Conservation (phyloP, 2,113 vertebrate species). For the Syngnathoides biaculeatus region DNA sequence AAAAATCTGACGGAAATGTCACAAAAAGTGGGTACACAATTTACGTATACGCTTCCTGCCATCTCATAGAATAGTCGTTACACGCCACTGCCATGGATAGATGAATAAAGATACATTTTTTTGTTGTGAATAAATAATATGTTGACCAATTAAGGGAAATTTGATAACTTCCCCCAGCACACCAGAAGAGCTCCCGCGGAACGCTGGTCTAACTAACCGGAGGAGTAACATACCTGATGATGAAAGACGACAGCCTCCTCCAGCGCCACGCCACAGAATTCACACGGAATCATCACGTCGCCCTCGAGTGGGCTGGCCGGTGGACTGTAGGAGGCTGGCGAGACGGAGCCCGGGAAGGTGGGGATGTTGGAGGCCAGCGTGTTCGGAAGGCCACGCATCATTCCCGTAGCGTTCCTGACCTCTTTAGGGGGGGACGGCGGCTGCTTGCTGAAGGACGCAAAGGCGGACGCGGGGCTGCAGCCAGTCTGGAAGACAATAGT, state of each 20-base stretch:
- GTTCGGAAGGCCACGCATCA: constrained; percentile 52
- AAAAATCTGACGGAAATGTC: too few relatives aligned
- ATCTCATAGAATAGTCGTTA: too few relatives aligned
- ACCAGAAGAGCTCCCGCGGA: too few relatives aligned
- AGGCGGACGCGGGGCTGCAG: constrained; percentile 85
- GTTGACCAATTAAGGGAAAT: too few relatives aligned
- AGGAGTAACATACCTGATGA: constrained; percentile 81
- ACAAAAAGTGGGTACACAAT: too few relatives aligned
- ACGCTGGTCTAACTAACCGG: too few relatives aligned
- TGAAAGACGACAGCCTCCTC: constrained; percentile 89
- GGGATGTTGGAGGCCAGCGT: constrained; percentile 69
- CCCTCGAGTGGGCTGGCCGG: constrained; percentile 65
- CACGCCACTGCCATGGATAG: too few relatives aligned
- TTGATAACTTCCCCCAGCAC: too few relatives aligned
- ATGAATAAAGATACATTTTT: too few relatives aligned
- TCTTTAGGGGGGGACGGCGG: constrained; percentile 64
- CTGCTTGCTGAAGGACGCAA: constrained; percentile 82
- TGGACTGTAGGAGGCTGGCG: constrained; percentile 67
- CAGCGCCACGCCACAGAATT: constrained; percentile 90
- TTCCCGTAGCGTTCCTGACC: constrained; percentile 51
- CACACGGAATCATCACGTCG: constrained; percentile 85
- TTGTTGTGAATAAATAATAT: too few relatives aligned
- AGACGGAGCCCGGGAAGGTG: constrained; percentile 61
- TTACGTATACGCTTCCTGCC: too few relatives aligned
- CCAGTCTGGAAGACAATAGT: constrained; percentile 77